Base-by-base conservation (phyloP, 1,140 invertebrate genomes). In the Drosophila carrolli region DNA sequence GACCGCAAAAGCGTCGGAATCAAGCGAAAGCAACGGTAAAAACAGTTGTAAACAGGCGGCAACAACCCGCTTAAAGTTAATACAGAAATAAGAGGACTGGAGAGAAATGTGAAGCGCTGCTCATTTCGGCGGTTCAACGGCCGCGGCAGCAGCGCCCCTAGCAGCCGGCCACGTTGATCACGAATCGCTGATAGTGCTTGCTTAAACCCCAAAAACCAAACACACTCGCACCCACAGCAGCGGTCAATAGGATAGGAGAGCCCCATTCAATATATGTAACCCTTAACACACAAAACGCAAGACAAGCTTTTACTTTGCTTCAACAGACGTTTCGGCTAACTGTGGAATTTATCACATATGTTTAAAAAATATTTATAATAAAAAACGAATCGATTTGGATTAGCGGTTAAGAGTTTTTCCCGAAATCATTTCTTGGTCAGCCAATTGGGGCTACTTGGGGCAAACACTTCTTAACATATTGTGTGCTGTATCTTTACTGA, bases 21-120 rank as follows among this genome's bases (percentile, higher is more conserved):
- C 60, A 75, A 73, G 65, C 68, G 27, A 75, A 67, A 73, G 35
- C 67, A 86, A 86, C 81, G 78, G 82, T 85, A 86, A 85, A 81
- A 81, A 86, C 83, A 86, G 82, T 85, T 85, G 82, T 85, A 81
- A 85, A 60, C 65, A 79, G 60, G 73, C 73, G 57, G 51, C 75
- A 83, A 71, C 81, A 79, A 71, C 37, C 60, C 46, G 67, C 79
- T 85, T 75, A 78, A 84, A 68, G 67, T 85, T 81, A 81, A 85
- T 81, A 71, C 65, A 72, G 43, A 54, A 71, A 71, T 60, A 59
- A 47, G 41, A 53, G 23, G 41, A 47, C 35, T 43, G 23, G 32
- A 29, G 57, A 70, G 60, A 43, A 72, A 70, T 56, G 51, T 57
- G 19, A 37, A 53, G 46, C 55, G 57, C 57, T 73, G 72, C 67